These are phyloP conservation scores for Drosophila lutescens DNA, from an alignment of 2,888 invertebrate genomes.

Conservation along the genomic window DNA sequence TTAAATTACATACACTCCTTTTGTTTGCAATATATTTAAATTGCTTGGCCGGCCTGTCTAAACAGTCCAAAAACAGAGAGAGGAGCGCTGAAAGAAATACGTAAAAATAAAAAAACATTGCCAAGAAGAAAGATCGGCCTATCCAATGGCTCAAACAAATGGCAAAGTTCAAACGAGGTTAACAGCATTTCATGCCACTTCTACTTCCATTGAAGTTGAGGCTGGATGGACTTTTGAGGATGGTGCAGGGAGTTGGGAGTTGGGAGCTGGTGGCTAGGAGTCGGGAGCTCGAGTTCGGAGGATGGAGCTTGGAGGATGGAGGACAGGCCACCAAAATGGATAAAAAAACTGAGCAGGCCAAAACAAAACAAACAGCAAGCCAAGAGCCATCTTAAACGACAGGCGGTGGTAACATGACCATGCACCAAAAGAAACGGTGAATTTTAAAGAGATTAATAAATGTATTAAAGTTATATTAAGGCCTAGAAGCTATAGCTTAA, in stretches of 20 bases:
- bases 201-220: constrained; percentile 50
- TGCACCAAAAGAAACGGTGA: constrained; percentile 17
- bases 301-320: constrained; percentile 17
- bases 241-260: constrained; percentile 19
- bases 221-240: constrained; percentile 44
- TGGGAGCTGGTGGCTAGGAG: constrained; percentile 2
- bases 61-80: constrained; percentile 51
- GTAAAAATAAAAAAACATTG: constrained; percentile 28
- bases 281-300: constrained; percentile 9
- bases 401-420: constrained; percentile 70
- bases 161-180: constrained; percentile 81
- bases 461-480: not conserved
- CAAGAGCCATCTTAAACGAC: constrained; percentile 77
- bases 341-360: constrained; percentile 57
- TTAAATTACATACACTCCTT: constrained; percentile 75
- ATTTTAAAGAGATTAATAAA: not conserved
- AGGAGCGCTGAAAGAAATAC: constrained; percentile 42
- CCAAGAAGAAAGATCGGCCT: constrained; percentile 65
- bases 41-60: constrained; percentile 58
- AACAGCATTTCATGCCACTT: constrained; percentile 76
- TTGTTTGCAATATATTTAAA: constrained; percentile 73
- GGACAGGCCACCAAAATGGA: constrained; percentile 72
- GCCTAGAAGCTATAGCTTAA: too few relatives aligned
- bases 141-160: constrained; percentile 79
- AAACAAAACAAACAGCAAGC: constrained; percentile 61